phyloP scores from a whole-genome alignment of 2,113 vertebrate species.

The Crypturellus undulatus region DNA sequence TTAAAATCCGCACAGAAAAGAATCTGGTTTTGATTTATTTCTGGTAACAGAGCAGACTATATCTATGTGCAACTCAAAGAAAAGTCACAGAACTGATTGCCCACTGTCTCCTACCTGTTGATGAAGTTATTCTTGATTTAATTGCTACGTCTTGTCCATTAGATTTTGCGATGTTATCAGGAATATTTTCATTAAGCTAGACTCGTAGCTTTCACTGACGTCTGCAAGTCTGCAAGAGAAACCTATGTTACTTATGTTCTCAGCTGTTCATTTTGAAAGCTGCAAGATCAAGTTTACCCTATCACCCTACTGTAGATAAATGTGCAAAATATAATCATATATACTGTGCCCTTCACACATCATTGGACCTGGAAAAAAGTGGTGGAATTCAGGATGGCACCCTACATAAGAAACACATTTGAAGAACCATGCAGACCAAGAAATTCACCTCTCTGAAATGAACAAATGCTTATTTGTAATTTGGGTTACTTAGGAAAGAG shows the following conservation, averaged over 20 bases:
- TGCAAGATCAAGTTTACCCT: neutral
- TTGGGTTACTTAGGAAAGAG: neutral
- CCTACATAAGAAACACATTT: neutral
- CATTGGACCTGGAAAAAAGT: neutral
- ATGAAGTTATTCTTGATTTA: neutral
- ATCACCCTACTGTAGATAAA: neutral
- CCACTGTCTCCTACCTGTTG: neutral
- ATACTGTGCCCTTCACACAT: neutral
- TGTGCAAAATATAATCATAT: neutral
- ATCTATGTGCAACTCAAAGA: neutral
- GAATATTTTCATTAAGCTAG: neutral
- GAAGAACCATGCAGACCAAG: neutral
- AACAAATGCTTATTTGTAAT: neutral
- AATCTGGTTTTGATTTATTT: neutral
- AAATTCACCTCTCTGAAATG: neutral
- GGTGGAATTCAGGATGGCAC: neutral
- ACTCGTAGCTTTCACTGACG: neutral
- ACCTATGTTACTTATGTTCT: neutral
- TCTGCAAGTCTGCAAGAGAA: neutral
- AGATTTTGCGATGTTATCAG: neutral
- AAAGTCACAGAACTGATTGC: neutral
- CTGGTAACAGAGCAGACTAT: neutral
- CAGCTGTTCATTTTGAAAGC: neutral
- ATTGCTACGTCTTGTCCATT: neutral
- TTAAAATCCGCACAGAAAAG: neutral